Base-by-base conservation (phyloP, 2,888 invertebrate species). In the Halictus ligatus region DNA sequence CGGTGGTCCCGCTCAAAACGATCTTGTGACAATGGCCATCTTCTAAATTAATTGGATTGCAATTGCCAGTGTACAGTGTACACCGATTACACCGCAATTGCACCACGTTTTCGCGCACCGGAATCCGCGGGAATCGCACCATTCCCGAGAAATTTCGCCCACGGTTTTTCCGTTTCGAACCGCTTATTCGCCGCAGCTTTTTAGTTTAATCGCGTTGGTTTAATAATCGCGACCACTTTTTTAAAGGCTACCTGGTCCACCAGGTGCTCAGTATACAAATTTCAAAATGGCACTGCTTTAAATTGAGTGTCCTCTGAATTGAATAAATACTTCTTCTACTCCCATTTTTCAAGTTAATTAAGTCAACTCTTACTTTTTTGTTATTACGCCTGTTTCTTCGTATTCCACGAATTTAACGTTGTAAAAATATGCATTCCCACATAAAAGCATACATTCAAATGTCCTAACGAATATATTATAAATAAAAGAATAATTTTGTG, bases 41-140 rank as follows among this genome's bases (percentile, higher is more conserved):
- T 85, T 85, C 78, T 80, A 85, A 85, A 85, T 85, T 85, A 85
- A 85, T 85, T 80, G 77, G 54, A 80, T 71, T 40, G 67, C 69
- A 35, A 80, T 75, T 46, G 80, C 18, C 25, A n/a, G n/a, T 69
- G 43, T 15, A 7, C 35, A 25, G 29, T 21, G 25, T 15, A 21
- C 54, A 43, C 35, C 72, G 25, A 54, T 84, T 18, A 8, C 54
- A 54, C 10, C 54, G 54, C 54, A 54, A 21, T 79, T 85, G 35
- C 21, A 25, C 13, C 71, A 4, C 18, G 46, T 25, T 58, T 58
- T 46, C 43, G 43, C 21, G 29, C 21, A 29, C 13, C 0, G 15
- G 29, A 46, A 8, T 40, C 21, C 10, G 21, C 40, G n/a, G 35
- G 69, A 21, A 40, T 21, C 13, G 12, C 21, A 40, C n/a, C n/a